Conservation (phyloP, 1,140 invertebrate species). For the Drosophila chauvacae region DNA sequence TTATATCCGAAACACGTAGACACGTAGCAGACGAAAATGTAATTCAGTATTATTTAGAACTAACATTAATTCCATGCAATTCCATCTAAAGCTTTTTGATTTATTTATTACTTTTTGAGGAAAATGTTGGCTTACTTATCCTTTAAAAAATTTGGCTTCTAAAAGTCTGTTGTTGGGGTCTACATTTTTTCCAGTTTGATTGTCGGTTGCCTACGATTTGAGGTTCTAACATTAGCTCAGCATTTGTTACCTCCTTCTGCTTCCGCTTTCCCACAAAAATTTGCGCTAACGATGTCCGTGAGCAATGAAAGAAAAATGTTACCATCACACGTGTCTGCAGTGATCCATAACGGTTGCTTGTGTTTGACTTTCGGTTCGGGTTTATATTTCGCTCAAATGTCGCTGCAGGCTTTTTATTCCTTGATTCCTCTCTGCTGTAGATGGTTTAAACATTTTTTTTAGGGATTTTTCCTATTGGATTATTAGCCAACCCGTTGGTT, state of each 20-base stretch:
- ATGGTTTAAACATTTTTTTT: conserved; percentile 27
- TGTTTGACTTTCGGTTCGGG: conserved; percentile 12
- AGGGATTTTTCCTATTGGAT: background rate
- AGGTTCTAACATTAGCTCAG: conserved; percentile 2
- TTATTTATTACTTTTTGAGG: background rate
- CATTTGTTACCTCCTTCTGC: conserved; percentile 23
- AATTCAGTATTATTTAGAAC: background rate
- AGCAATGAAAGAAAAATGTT: conserved; percentile 55
- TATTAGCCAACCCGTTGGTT: conserved; percentile 7
- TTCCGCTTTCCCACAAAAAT: conserved; percentile 65
- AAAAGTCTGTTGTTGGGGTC: conserved; percentile 6
- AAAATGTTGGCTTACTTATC: background rate
- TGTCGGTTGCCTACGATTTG: conserved; percentile 40
- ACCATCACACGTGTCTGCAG: conserved; percentile 51
- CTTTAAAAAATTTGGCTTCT: background rate
- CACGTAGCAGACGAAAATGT: background rate
- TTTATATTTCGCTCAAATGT: conserved; percentile 34
- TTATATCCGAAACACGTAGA: conserved; percentile 14
- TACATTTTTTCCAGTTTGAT: conserved; percentile 5
- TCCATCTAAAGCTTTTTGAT: background rate
- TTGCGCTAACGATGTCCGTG: conserved; percentile 78
- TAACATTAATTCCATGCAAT: background rate
- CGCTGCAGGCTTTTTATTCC: conserved; percentile 29
- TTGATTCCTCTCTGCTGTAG: conserved; percentile 4
- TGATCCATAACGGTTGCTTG: conserved; percentile 33